Evolutionary conservation across 2,113 vertebrate species (phyloP).

Genomic region (Pluvianellus socialis): DNA sequence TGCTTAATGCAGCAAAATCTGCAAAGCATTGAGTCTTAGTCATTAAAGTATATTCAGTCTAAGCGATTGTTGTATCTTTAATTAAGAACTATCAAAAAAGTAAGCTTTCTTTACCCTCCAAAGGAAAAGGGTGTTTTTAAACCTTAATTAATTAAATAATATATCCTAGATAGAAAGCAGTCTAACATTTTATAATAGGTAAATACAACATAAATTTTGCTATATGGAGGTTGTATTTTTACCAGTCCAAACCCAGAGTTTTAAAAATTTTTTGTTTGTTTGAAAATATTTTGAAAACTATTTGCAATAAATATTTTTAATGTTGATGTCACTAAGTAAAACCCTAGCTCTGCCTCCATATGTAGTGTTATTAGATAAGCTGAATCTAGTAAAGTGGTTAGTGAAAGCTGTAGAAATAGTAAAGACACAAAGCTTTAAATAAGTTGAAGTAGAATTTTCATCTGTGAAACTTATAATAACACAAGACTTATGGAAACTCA

Average conservation of each 20-base stretch:
- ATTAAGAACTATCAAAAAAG: neutral
- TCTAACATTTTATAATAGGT: neutral
- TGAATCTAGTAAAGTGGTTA: neutral
- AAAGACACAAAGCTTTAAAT: neutral
- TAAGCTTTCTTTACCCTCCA: neutral
- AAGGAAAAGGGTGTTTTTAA: neutral
- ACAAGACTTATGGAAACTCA: neutral
- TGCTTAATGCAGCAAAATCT: slow-evolving; percentile 10
- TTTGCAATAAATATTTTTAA: neutral
- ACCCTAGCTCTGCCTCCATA: neutral
- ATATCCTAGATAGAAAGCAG: neutral
- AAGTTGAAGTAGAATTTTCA: neutral
- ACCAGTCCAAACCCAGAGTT: neutral
- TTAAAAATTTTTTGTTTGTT: neutral
- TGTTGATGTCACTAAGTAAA: neutral
- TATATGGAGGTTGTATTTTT: neutral
- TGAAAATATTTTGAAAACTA: neutral
- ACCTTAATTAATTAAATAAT: neutral
- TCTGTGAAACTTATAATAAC: neutral
- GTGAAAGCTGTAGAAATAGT: neutral
- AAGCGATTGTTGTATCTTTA: slow-evolving; percentile 7
- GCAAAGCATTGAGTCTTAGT: neutral
- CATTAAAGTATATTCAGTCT: neutral
- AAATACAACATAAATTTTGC: neutral
- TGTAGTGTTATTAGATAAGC: neutral